Percentiles rank a stretch among this genome's conserved stretches.
phyloP scores from a whole-genome alignment of 2,888 invertebrate species.

The Heliconius sara region DNA sequence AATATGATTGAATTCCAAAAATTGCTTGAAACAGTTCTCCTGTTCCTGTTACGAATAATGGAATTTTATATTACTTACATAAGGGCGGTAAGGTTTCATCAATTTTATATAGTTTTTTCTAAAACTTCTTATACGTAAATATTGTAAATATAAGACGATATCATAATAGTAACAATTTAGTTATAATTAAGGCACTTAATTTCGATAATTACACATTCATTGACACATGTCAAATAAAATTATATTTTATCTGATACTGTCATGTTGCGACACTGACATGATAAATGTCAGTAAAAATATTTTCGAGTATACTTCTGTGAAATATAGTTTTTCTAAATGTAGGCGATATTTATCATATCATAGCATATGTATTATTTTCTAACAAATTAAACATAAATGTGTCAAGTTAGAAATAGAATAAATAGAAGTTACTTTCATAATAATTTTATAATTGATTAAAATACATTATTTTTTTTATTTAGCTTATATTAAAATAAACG shows the following conservation, averaged over 20 bases:
- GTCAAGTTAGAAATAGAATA: too few species aligned
- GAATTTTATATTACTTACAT: neutral
- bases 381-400: too few species aligned
- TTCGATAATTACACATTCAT: neutral
- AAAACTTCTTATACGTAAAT: neutral
- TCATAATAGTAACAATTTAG: constrained; percentile 1
- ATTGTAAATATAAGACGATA: neutral
- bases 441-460: too few species aligned
- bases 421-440: too few species aligned
- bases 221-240: neutral
- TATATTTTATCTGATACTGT: neutral
- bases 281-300: too few species aligned
- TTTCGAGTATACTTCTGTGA: too few species aligned
- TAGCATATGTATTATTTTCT: too few species aligned
- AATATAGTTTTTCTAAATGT: too few species aligned
- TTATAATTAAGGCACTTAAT: constrained; percentile 10
- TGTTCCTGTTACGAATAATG: neutral
- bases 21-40: neutral
- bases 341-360: too few species aligned
- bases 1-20: neutral
- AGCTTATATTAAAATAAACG: too few species aligned
- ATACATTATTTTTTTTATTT: too few species aligned
- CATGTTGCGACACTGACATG: neutral
- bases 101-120: neutral
- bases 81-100: neutral